Base-by-base conservation (phyloP, 2,113 vertebrate species). In the Tragelaphus scriptus region DNA sequence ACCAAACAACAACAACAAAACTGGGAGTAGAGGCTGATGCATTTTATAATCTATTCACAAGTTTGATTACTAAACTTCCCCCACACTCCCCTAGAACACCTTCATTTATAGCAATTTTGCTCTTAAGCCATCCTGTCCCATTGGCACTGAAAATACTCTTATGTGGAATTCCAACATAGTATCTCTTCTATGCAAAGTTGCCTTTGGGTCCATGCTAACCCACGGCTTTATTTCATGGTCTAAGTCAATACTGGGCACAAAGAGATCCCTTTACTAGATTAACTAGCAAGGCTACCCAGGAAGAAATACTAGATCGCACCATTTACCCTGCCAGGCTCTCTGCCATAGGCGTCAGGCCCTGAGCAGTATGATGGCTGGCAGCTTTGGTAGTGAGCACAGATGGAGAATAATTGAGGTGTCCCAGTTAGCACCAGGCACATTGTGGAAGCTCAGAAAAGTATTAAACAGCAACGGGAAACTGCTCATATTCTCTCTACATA, bases 361-460 rank as follows among this genome's bases (percentile, higher is more conserved):
- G 44, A 79, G 40, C 61, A 71, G 11, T 85, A 26, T 51, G 59
- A 91, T 2, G 16, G n/a, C 95, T 97, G 95, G 84, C 87, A 97
- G 93, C 84, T 94, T 92, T 89, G 82, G 71, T 53, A 87, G 87
- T 47, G 32, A 97, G 81, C 90, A 94, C 94, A 97, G 96, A 98
- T 94, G 91, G 96, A 93, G 82, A 94, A 59, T 91, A 97, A 97
- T 53, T 91, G 95, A 97, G 84, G 93, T 95, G 56, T 61, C 88
- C 90, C 92, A 80, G 61, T 90, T 79, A 98, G 59, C 86, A 97
- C 82, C 85, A 94, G 86, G 71, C 90, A 96, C 88, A 84, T 75
- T 88, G 88, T 55, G n/a, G 49, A 63, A 97, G 84, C 92, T 85
- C 92, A 94, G 89, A 79, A 89, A 97, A 55, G 85, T 91, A 96